Conservation (phyloP, 2,113 vertebrate genomes). For the Nothobranchius kuhntae region DNA sequence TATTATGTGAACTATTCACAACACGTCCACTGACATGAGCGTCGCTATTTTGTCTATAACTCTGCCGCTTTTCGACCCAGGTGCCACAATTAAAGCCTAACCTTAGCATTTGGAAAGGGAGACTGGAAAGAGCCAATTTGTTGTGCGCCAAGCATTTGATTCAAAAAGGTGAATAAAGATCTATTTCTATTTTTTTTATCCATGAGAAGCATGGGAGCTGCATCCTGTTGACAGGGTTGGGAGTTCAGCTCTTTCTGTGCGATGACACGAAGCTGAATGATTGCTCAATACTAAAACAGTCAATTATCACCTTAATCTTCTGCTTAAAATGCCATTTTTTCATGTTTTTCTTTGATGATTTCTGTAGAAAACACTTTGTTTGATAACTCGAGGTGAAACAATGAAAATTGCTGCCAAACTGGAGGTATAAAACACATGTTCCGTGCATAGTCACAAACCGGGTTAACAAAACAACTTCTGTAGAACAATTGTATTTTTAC, state of each 20-base stretch:
- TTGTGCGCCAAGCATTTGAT: slow-evolving; percentile 64
- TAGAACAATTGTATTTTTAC: too few relatives aligned
- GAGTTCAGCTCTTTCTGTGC: slow-evolving; percentile 51
- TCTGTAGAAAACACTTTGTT: too few relatives aligned
- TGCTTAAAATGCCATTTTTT: too few relatives aligned
- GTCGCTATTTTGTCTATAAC: slow-evolving; percentile 80
- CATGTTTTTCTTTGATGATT: background rate
- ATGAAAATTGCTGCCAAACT: too few relatives aligned
- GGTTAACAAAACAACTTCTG: too few relatives aligned
- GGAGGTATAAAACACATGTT: too few relatives aligned
- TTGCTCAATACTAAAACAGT: background rate
- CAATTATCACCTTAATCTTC: background rate
- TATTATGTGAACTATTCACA: slow-evolving; percentile 87
- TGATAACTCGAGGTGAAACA: too few relatives aligned
- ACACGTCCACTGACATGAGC: slow-evolving; percentile 80
- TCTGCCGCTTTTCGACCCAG: slow-evolving; percentile 61
- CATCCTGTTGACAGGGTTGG: slow-evolving; percentile 65
- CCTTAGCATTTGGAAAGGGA: slow-evolving; percentile 77
- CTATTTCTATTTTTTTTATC: background rate
- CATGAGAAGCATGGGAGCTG: slow-evolving; percentile 23
- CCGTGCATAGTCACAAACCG: too few relatives aligned
- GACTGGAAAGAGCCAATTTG: slow-evolving; percentile 77
- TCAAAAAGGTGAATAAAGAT: slow-evolving; percentile 50
- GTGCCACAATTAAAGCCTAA: slow-evolving; percentile 83
- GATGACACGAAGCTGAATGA: slow-evolving; percentile 13